phyloP scores from a whole-genome alignment of 2,797 vertebrate genomes.

The Phaenicophaeus curvirostris region DNA sequence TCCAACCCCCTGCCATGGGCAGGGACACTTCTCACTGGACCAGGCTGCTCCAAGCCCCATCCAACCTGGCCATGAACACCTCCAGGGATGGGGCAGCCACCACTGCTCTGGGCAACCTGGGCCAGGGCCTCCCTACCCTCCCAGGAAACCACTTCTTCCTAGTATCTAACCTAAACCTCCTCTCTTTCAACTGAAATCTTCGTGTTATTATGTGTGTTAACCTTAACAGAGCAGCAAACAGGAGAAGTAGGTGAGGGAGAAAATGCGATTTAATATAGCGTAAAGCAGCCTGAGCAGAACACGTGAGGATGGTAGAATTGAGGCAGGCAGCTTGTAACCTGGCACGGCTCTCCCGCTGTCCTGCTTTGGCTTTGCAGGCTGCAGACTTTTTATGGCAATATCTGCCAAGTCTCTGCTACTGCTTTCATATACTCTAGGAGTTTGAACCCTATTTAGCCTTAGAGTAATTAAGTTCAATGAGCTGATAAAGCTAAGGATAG shows the following conservation, averaged over 20 bases:
- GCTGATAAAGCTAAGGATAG: background rate
- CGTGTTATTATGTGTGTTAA: background rate
- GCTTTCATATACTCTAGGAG: background rate
- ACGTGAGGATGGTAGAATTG: background rate
- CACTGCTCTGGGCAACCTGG: too few species aligned
- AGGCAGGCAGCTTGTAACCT: background rate
- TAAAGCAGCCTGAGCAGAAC: background rate
- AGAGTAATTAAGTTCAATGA: background rate
- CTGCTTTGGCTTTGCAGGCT: background rate
- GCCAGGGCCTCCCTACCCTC: too few species aligned
- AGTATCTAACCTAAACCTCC: too few species aligned
- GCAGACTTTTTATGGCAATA: background rate
- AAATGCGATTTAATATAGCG: background rate
- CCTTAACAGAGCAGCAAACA: background rate
- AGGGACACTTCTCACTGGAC: too few species aligned
- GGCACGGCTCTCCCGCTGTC: background rate
- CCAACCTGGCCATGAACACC: too few species aligned
- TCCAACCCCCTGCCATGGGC: too few species aligned
- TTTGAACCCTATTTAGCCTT: background rate
- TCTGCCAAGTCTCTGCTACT: background rate
- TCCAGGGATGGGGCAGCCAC: too few species aligned
- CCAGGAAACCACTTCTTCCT: too few species aligned
- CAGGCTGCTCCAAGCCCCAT: too few species aligned
- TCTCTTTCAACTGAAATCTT: too few species aligned
- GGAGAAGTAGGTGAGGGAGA: background rate